Conservation (phyloP, 2,888 invertebrate genomes). For the Rhamphomyia laevipes region DNA sequence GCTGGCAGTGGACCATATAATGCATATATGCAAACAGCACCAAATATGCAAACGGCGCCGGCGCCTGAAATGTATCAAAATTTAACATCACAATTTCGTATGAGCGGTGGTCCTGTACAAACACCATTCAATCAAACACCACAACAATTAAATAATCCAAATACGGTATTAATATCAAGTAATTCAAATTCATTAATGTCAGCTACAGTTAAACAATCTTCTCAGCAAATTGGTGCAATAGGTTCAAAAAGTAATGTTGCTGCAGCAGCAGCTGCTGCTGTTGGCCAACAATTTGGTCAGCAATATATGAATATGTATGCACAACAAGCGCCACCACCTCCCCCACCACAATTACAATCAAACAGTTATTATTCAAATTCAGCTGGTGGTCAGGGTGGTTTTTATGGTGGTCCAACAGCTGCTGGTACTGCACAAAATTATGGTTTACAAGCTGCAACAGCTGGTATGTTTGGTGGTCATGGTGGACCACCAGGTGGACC, state of each 20-base stretch:
- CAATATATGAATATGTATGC: slow-evolving; percentile 37
- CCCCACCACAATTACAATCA: slow-evolving; percentile 33
- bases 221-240: slow-evolving; percentile 74
- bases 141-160: slow-evolving; percentile 69
- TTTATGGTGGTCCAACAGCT: slow-evolving; percentile 31
- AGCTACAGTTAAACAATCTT: slow-evolving; percentile 70
- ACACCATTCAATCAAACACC: slow-evolving; percentile 66
- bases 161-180: slow-evolving; percentile 77
- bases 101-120: slow-evolving; percentile 35
- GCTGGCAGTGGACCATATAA: slow-evolving; percentile 50
- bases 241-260: slow-evolving; percentile 41
- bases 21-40: slow-evolving; percentile 50
- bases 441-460: slow-evolving; percentile 30
- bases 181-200: slow-evolving; percentile 83
- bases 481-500: slow-evolving; percentile 30
- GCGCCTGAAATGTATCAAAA: slow-evolving; percentile 62
- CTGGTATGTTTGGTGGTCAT: slow-evolving; percentile 34
- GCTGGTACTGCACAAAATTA: slow-evolving; percentile 31
- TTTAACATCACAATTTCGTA: slow-evolving; percentile 47
- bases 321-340: slow-evolving; percentile 31
- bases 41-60: slow-evolving; percentile 47
- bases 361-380: slow-evolving; percentile 39
- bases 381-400: slow-evolving; percentile 34
- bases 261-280: slow-evolving; percentile 23
- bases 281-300: slow-evolving; percentile 24